Conservation (phyloP, 2,113 vertebrate species). For the Theristicus caerulescens region DNA sequence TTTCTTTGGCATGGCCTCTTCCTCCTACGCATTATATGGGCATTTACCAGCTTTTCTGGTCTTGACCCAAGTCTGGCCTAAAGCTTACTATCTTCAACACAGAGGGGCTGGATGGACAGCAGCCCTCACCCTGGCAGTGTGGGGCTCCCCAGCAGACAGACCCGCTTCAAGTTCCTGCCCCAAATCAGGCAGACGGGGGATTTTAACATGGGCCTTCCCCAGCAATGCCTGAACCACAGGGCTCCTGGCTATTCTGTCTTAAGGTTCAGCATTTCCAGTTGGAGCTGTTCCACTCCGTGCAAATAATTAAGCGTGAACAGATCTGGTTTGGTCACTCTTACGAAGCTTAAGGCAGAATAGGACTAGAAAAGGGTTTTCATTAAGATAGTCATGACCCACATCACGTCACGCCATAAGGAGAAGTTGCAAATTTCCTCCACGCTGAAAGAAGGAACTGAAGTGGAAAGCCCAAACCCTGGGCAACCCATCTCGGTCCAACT, state of each 20-base stretch:
- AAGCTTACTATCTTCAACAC: background rate
- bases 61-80: background rate
- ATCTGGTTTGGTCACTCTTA: background rate
- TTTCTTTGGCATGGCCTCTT: background rate
- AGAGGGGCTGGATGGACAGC: background rate
- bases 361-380: background rate
- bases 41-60: background rate
- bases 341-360: background rate
- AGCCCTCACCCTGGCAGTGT: background rate
- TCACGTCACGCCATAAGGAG: background rate
- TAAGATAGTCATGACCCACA: background rate
- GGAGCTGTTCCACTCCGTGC: background rate
- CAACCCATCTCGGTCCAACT: background rate
- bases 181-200: background rate
- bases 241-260: background rate
- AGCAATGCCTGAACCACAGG: background rate
- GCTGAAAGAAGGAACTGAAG: slow-evolving; percentile 13
- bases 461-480: background rate
- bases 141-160: background rate
- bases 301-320: background rate
- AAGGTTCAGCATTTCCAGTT: background rate
- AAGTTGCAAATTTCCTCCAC: slow-evolving; percentile 8
- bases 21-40: background rate
- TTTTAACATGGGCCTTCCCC: background rate
- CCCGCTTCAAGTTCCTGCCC: background rate